Evolutionary conservation across 2,113 vertebrate genomes (phyloP).

Genomic region (Centropristis striata): DNA sequence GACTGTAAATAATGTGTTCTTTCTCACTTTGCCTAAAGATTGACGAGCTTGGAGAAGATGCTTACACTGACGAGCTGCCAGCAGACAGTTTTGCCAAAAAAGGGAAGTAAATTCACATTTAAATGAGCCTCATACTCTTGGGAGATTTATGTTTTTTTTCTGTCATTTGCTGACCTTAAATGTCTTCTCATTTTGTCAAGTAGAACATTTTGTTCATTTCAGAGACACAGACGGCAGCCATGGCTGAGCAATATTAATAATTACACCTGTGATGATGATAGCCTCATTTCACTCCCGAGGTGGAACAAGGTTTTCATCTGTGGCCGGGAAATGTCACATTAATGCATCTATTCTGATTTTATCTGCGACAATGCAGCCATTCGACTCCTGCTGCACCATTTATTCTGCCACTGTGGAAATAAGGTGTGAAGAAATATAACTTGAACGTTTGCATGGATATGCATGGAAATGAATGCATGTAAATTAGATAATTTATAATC

Average conservation of each 20-base stretch:
- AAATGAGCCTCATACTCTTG: not conserved
- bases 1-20: slow-evolving; percentile 34
- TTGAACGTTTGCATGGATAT: slow-evolving; percentile 7
- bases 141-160: not conserved
- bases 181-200: slow-evolving; percentile 8
- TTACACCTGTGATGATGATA: slow-evolving; percentile 40
- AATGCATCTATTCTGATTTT: slow-evolving; percentile 35
- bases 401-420: slow-evolving; percentile 25
- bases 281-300: slow-evolving; percentile 24
- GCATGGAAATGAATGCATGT: slow-evolving; percentile 15
- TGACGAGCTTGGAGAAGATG: slow-evolving; percentile 3
- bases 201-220: slow-evolving; percentile 52
- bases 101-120: not conserved
- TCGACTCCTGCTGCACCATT: not conserved
- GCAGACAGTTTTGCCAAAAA: not conserved
- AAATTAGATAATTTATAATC: slow-evolving; percentile 55
- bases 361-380: slow-evolving; percentile 1
- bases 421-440: not conserved
- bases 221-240: slow-evolving; percentile 2
- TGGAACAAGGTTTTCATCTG: slow-evolving; percentile 8
- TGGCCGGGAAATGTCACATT: slow-evolving; percentile 6
- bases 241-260: slow-evolving; percentile 33
- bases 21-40: slow-evolving; percentile 8
- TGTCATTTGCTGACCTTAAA: not conserved
- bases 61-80: slow-evolving; percentile 18